Evolutionary conservation across 2,113 vertebrate genomes (phyloP).

Genomic region (Stegastes partitus): DNA sequence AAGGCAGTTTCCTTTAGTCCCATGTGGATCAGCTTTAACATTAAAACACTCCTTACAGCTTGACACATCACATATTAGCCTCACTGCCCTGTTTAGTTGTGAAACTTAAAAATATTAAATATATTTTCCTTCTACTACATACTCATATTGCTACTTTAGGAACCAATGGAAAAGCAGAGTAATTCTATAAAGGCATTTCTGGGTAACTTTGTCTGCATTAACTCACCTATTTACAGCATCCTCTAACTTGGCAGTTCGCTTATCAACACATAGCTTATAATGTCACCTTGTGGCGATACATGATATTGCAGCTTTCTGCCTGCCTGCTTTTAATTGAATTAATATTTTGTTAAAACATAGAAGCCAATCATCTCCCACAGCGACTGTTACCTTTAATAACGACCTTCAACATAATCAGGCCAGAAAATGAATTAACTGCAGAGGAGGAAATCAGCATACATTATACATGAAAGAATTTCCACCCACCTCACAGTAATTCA

Average conservation of each 20-base stretch:
- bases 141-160: not conserved
- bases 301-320: not conserved
- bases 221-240: too few species aligned
- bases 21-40: not conserved
- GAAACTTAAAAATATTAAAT: not conserved
- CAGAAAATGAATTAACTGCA: constrained; percentile 16
- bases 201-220: not conserved
- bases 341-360: not conserved
- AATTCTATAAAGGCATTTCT: not conserved
- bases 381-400: not conserved
- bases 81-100: not conserved
- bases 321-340: not conserved
- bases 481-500: constrained; percentile 30
- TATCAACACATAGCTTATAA: not conserved
- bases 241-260: too few species aligned
- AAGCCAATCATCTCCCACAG: not conserved
- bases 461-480: constrained; percentile 29
- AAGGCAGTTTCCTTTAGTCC: too few species aligned
- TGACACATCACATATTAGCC: too few species aligned
- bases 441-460: constrained; percentile 25
- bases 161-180: not conserved
- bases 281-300: constrained; percentile 52
- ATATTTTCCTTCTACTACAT: not conserved
- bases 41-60: not conserved
- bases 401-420: not conserved